Base-by-base conservation (phyloP, 2,797 vertebrate genomes). In the Miichthys miiuy region DNA sequence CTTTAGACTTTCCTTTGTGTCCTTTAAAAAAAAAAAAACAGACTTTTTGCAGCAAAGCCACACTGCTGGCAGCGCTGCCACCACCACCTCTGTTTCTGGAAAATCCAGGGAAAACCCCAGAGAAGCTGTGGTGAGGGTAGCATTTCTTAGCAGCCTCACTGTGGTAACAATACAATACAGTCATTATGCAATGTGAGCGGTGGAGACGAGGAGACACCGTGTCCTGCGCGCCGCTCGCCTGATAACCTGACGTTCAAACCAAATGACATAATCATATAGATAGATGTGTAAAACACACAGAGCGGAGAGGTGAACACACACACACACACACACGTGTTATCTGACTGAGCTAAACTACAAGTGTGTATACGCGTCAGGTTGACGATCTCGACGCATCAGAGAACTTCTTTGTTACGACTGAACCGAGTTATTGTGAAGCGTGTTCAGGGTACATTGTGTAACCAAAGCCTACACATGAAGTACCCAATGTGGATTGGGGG, bases 41-140 rank as follows among this genome's bases (percentile, higher is more conserved):
- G 5, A 25, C 16, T 67, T 78, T 7, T 64, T 69, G 54, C 66
- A 78, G 21, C 27, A 68, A 72, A 83, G 47, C 34, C 66, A 62
- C 44, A 77, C 30, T 68, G 51, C 44, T 81, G 84, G 46, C 64
- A 68, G 20, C 38, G 17, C 5, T 30, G 42, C 63, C 42, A 73
- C 58, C 9, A 42, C 63, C 42, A 73, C 58, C 9, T 46, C 50
- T 9, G 23, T 14, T 57, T 72, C 42, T 84, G 81, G 79, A 87
- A 91, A 92, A 80, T 67, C 57, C 75, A 80, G 70, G 80, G 85
- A 79, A 91, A 89, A 72, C 55, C 77, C 86, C 72, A 68, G 42
- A 74, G 47, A 48, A 38, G 34, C 34, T 38, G 34, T 38, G 34
- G 34, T 38, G 34, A 38, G 34, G 34, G 34, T 2, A 38, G 34